Percentiles rank a stretch among this genome's conserved stretches.
phyloP scores from a whole-genome alignment of 2,113 vertebrate species.

The Rissa tridactyla region DNA sequence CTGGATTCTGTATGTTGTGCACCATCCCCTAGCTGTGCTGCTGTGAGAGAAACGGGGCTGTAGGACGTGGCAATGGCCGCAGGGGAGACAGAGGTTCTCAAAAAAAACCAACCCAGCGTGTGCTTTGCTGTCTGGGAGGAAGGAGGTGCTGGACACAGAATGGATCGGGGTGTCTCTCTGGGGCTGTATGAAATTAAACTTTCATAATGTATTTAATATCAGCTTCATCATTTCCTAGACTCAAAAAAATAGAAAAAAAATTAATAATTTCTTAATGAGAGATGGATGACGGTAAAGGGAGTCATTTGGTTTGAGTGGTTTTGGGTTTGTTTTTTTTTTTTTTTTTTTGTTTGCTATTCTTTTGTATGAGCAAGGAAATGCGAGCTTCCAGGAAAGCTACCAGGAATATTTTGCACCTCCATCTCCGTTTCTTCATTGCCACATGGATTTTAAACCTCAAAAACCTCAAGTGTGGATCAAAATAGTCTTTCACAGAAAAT shows the following conservation, averaged over 20 bases:
- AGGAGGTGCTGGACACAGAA: background rate
- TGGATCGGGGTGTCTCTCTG: background rate
- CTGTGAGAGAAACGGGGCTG: background rate
- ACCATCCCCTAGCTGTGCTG: background rate
- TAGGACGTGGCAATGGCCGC: no score
- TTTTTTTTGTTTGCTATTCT: background rate
- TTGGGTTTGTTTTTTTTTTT: background rate
- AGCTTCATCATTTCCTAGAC: background rate
- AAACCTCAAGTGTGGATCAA: background rate
- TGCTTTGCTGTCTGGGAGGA: background rate
- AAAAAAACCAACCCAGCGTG: background rate
- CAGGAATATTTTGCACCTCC: background rate
- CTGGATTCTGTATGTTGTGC: background rate
- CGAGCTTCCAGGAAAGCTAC: background rate
- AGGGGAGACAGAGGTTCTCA: background rate
- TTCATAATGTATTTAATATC: background rate
- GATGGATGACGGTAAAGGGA: background rate
- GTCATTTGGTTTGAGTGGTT: background rate
- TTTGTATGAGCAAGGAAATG: background rate
- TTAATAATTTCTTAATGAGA: background rate
- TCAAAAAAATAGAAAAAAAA: background rate
- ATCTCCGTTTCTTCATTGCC: background rate
- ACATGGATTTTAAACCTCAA: background rate
- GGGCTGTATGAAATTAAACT: background rate
- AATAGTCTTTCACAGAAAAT: background rate